Evolutionary conservation across 2,113 vertebrate species (phyloP).

Genomic region (Sminthopsis crassicaudata): DNA sequence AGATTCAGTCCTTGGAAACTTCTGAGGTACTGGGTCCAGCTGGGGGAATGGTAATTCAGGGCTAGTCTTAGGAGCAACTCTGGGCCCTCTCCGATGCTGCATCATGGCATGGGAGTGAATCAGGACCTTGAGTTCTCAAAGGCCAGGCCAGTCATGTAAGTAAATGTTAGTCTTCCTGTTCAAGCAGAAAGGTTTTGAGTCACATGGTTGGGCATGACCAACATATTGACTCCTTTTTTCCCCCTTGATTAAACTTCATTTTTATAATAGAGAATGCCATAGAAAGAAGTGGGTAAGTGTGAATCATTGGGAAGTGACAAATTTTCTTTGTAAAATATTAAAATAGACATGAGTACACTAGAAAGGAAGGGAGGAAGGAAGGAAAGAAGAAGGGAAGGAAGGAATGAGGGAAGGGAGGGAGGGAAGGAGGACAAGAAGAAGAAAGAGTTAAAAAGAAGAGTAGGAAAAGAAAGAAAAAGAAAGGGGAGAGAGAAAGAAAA

Average conservation of each 20-base stretch:
- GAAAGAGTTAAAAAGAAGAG: no score
- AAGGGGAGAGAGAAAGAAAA: no score
- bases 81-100: neutral
- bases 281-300: neutral
- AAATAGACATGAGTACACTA: neutral
- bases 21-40: conserved; percentile 89
- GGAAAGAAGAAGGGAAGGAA: neutral
- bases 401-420: no score
- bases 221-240: neutral
- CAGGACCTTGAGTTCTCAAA: neutral
- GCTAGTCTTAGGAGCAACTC: neutral
- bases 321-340: neutral
- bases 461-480: no score
- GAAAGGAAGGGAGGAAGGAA: neutral
- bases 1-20: conserved; percentile 96
- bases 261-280: neutral
- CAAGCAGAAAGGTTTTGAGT: neutral
- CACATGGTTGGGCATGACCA: neutral
- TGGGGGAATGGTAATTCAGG: neutral
- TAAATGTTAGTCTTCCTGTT: fast-evolving
- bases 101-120: neutral
- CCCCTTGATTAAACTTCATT: neutral
- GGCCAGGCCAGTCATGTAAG: fast-evolving
- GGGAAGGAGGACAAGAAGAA: no score
- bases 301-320: neutral